Percentiles rank a stretch among this genome's conserved stretches.
These are phyloP conservation scores for Saxidomus purpurata DNA, from an alignment of 1,140 invertebrate species.

Conservation along the genomic window DNA sequence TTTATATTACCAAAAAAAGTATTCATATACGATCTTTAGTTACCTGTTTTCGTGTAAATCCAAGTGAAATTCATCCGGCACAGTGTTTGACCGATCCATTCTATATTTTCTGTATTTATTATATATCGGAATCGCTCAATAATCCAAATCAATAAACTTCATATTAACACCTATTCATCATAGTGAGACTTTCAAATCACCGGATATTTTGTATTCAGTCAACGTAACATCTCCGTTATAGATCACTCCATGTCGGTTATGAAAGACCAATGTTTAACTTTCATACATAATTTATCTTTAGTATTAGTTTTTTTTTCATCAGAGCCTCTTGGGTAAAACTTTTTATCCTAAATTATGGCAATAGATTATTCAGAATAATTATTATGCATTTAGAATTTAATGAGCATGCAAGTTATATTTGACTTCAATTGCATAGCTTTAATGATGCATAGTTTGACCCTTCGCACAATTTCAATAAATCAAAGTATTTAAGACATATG, in stretches of 20 bases:
- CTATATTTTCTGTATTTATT: not conserved
- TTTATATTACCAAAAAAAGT: too few species aligned
- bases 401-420: too few species aligned
- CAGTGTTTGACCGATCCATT: not conserved
- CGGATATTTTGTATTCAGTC: not conserved
- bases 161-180: slow-evolving; percentile 21
- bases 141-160: slow-evolving; percentile 3
- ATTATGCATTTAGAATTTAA: too few species aligned
- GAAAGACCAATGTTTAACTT: not conserved
- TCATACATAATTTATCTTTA: slow-evolving; percentile 1
- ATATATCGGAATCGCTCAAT: slow-evolving; percentile 9
- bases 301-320: too few species aligned
- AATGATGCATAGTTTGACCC: too few species aligned
- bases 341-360: too few species aligned
- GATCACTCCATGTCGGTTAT: not conserved
- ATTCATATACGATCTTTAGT: too few species aligned
- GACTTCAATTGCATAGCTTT: too few species aligned
- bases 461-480: too few species aligned
- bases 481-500: too few species aligned
- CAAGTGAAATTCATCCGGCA: not conserved
- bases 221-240: not conserved
- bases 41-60: slow-evolving; percentile 1
- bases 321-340: too few species aligned
- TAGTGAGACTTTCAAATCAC: not conserved
- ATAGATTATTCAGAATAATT: too few species aligned